Evolutionary conservation across 2,888 invertebrate species (phyloP), one percentile per base, ranked within the genome.

Genomic region (Saturnia japonica): DNA sequence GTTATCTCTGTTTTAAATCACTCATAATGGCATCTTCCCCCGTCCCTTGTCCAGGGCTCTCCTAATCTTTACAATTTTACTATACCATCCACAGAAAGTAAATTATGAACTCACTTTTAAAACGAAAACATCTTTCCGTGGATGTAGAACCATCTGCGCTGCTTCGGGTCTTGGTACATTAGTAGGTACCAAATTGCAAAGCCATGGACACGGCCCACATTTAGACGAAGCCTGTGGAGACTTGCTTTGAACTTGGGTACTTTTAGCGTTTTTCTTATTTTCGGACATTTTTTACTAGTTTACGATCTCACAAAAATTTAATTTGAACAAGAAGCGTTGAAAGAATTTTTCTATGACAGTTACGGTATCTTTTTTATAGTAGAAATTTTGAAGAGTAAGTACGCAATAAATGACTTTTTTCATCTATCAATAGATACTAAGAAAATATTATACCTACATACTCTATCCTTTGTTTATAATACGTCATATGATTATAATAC

Each of bases 101-200:
- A 28, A 68, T n/a, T 25, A 19, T 40, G 9, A 25, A 54, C 70
- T 73, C 79, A 90, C 96, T 82, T 96, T 94, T 47, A 96, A 83
- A 25, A 96, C 91, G 76, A 96, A 96, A 0, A 95, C 93, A 78
- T 96, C 96, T 82, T 95, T 95, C 28, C 94, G 92, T 0, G 95
- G 95, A 83, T 96, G 95, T 8, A 94, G 82, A 2, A 95, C 83
- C 51, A 88, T 79, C 43, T 95, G 94, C 0, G 90, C 85, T 0
- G 77, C 73, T 0, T 77, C 85, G 0, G 92, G 90, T 0, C 68
- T 73, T 0, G 90, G 92, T 0, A 92, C 88, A 71, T 91, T 90
- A 1, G 76, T 80, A 0, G 92, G 91, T 0, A 93, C 85, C 28
- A 82, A 69, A 57, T 86, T 81, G 72, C 92, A 91, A 0, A 84